phyloP scores from a whole-genome alignment of 2,113 vertebrate species.

The Patagioenas fasciata region DNA sequence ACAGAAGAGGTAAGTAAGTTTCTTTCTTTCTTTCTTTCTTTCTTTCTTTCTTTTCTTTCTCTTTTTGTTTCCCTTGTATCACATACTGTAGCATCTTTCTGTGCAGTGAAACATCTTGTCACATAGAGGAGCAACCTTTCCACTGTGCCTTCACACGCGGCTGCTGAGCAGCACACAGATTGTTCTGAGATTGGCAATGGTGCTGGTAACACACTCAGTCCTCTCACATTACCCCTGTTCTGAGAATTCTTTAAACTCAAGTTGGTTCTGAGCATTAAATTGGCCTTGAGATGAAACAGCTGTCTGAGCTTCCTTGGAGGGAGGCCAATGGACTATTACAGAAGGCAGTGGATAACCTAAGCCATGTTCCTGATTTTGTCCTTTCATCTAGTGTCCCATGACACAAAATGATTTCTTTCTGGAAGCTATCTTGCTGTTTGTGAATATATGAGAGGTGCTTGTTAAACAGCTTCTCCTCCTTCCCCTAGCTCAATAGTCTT shows the following conservation, averaged over 20 bases:
- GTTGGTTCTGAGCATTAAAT: slow-evolving; percentile 18
- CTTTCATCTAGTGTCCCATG: slow-evolving; percentile 13
- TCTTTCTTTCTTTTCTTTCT: not conserved
- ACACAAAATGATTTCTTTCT: not conserved
- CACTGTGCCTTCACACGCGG: not conserved
- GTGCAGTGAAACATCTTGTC: not conserved
- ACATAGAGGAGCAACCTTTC: not conserved
- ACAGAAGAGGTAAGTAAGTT: not conserved
- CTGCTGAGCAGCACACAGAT: not conserved
- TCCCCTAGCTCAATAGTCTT: not conserved
- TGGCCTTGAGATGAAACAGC: slow-evolving; percentile 41
- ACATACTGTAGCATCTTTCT: not conserved
- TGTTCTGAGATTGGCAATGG: not conserved
- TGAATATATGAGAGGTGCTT: not conserved
- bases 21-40: not conserved
- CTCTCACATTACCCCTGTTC: not conserved
- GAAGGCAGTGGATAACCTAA: not conserved
- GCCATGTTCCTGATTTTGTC: not conserved
- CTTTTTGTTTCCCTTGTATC: not conserved
- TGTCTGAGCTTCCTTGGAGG: slow-evolving; percentile 35
- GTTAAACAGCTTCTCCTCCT: not conserved
- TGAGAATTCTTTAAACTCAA: not conserved
- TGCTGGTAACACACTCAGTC: not conserved
- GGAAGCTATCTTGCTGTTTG: not conserved
- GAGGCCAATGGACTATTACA: not conserved